Conservation (phyloP, 2,888 invertebrate species). For the Eilema caniola region DNA sequence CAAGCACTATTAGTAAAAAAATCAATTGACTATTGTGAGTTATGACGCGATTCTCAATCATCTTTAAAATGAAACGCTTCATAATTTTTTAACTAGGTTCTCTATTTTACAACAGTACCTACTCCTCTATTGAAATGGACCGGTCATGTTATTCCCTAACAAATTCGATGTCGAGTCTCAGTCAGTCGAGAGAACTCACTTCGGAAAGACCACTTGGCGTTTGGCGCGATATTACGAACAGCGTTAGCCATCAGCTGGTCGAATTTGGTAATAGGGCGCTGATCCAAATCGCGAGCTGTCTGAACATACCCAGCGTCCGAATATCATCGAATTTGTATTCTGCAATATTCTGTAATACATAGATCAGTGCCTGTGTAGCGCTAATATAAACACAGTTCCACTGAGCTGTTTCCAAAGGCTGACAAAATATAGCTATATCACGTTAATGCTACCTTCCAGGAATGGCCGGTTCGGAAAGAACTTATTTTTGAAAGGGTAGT, state of each 20-base stretch:
- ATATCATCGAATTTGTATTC: too few species aligned
- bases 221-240: neutral
- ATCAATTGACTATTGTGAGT: slow-evolving; percentile 7
- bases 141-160: neutral
- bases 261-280: neutral
- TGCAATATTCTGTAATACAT: too few species aligned
- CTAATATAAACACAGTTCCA: too few species aligned
- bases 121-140: neutral
- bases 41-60: slow-evolving; percentile 5
- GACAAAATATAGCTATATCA: too few species aligned
- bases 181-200: neutral
- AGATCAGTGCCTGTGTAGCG: too few species aligned
- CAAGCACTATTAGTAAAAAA: slow-evolving; percentile 11
- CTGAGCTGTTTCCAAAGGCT: too few species aligned
- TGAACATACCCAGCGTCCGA: too few species aligned
- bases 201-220: neutral
- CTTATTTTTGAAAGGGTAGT: too few species aligned
- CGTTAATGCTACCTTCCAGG: too few species aligned
- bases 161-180: neutral
- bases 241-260: neutral
- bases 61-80: slow-evolving; percentile 1
- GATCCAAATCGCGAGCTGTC: neutral
- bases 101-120: neutral
- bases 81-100: neutral
- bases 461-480: too few species aligned